Evolutionary conservation across 37 sponge, comb jelly and placozoan genomes (phyloP).

Genomic region (Hexactinellida sp.): DNA sequence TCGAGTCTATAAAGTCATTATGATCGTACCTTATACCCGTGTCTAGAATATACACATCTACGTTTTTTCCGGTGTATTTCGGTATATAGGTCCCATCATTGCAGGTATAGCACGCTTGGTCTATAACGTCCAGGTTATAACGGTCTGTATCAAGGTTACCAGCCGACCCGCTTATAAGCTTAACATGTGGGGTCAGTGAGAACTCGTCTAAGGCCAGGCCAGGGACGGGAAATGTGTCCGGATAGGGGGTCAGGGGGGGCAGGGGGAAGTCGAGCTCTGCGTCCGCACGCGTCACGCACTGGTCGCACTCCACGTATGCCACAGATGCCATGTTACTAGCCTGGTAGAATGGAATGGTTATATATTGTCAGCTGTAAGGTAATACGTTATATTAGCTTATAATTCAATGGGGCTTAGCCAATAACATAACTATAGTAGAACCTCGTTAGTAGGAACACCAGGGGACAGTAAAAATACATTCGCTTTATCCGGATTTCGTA

Average conservation of each 20-base stretch:
- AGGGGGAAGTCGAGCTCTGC: background rate
- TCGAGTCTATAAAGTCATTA: background rate
- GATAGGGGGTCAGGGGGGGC: background rate
- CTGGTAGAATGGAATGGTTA: background rate
- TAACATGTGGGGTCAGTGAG: background rate
- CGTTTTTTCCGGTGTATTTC: constrained; percentile 10
- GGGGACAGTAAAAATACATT: too few relatives aligned
- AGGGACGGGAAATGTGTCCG: background rate
- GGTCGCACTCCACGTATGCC: background rate
- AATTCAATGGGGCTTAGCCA: too few relatives aligned
- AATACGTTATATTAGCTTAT: too few relatives aligned
- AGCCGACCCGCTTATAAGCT: background rate
- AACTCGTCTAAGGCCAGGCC: background rate
- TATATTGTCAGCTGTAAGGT: background rate
- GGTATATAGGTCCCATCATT: background rate
- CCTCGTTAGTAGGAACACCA: too few relatives aligned
- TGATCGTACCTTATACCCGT: constrained; percentile 24
- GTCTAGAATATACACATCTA: constrained; percentile 23
- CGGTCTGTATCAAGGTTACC: background rate
- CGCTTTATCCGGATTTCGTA: too few relatives aligned
- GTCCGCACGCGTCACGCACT: background rate
- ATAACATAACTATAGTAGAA: too few relatives aligned
- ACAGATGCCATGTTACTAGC: background rate
- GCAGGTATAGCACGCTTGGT: background rate
- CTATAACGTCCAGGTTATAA: background rate